A percentile compares a stretch with the other conserved stretches of the same genome.
phyloP scores from a whole-genome alignment of 2,797 vertebrate species.

The Oophaga sylvatica region DNA sequence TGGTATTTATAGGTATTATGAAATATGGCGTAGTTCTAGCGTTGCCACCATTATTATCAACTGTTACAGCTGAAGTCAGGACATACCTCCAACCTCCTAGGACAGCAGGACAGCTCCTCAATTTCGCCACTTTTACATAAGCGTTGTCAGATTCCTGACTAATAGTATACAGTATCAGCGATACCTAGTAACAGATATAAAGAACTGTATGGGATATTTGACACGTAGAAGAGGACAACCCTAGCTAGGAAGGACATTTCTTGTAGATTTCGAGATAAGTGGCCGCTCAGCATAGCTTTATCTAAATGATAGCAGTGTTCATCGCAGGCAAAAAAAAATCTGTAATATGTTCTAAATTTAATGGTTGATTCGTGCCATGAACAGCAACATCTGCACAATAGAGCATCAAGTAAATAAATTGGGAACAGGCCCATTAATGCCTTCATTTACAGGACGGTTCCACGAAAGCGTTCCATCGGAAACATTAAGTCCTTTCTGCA shows the following conservation, averaged over 20 bases:
- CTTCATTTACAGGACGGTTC: constrained; percentile 5
- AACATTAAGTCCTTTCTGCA: constrained; percentile 17
- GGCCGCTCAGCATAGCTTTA: constrained; percentile 16
- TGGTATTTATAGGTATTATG: no score
- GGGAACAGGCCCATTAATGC: constrained; percentile 31
- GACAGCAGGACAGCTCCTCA: no score
- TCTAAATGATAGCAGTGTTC: neutral
- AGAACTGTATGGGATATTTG: no score
- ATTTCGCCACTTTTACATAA: no score
- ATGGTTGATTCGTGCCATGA: constrained; percentile 24
- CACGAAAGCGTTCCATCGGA: neutral
- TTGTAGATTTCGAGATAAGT: neutral
- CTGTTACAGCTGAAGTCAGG: no score
- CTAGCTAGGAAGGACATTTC: neutral
- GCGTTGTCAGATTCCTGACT: no score
- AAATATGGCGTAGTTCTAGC: no score
- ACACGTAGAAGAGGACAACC: no score
- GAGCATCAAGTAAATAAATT: constrained; percentile 21
- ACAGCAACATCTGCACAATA: constrained; percentile 34
- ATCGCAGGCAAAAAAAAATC: constrained; percentile 2
- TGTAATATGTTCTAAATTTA: constrained; percentile 27
- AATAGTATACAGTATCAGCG: no score
- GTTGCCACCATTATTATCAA: no score
- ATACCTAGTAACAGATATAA: no score
- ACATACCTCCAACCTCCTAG: no score